These are phyloP conservation scores for Synergus laeviventris DNA, from an alignment of 2,888 invertebrate genomes.

Conservation along the genomic window DNA sequence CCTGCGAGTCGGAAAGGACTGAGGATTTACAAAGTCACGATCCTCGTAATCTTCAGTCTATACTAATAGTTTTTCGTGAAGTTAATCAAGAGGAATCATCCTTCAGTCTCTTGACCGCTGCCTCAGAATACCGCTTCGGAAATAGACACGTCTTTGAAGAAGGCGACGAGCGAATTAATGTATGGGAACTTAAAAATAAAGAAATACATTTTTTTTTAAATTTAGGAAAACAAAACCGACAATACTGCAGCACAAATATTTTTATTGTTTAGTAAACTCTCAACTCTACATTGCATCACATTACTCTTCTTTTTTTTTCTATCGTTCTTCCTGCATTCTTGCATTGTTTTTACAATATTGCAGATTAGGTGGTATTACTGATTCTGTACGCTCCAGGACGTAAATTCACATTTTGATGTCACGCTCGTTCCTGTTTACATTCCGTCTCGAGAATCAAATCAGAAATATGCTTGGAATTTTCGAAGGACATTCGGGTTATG, in stretches of 20 bases:
- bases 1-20: not conserved
- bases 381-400: slow-evolving; percentile 64
- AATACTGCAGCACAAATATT: no score
- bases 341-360: not conserved
- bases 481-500: not conserved
- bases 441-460: not conserved
- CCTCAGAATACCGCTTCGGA: not conserved
- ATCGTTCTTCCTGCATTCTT: not conserved
- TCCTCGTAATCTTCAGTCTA: not conserved
- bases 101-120: not conserved
- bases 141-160: not conserved
- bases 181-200: not conserved
- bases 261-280: no score
- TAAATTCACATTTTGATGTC: slow-evolving; percentile 61
- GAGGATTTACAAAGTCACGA: not conserved
- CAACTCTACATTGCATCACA: not conserved
- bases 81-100: not conserved
- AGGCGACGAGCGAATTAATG: not conserved
- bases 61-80: slow-evolving; percentile 8
- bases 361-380: slow-evolving; percentile 59
- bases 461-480: not conserved
- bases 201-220: not conserved
- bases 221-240: not conserved
- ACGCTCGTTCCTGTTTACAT: slow-evolving; percentile 57
- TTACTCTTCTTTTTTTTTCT: not conserved